A percentile compares a stretch with the other conserved stretches of the same genome.
Evolutionary conservation across 2,113 vertebrate species (phyloP).

Genomic region (Noturus placidus): DNA sequence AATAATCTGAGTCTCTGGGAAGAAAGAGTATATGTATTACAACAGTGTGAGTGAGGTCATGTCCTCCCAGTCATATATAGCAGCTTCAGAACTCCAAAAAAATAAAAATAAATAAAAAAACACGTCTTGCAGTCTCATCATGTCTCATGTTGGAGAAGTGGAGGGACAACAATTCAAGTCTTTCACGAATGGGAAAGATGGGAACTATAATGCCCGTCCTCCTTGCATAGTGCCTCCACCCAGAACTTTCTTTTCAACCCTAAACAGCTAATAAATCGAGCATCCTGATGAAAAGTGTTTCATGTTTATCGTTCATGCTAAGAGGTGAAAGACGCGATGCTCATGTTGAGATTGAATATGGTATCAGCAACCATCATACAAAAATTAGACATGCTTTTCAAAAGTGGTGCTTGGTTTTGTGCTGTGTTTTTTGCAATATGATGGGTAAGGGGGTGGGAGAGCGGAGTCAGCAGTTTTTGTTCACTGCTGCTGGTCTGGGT

Average conservation of each 20-base stretch:
- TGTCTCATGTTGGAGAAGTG: not conserved
- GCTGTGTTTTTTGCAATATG: not conserved
- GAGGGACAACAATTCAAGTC: not conserved
- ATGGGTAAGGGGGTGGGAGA: no score
- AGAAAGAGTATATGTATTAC: not conserved
- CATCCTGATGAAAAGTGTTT: not conserved
- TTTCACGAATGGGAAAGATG: constrained; percentile 12
- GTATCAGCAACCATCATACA: constrained; percentile 54
- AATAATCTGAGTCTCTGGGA: constrained; percentile 11
- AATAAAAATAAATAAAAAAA: not conserved
- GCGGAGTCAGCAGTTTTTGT: constrained; percentile 57
- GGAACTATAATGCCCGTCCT: constrained; percentile 57
- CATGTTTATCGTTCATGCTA: not conserved
- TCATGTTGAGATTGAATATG: constrained; percentile 72
- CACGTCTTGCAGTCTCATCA: not conserved
- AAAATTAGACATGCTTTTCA: constrained; percentile 51
- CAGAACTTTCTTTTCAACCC: constrained; percentile 27
- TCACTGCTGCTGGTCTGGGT: constrained; percentile 70
- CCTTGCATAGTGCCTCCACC: constrained; percentile 35
- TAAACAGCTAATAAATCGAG: not conserved
- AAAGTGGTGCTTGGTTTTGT: constrained; percentile 58
- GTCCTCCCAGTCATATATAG: constrained; percentile 49
- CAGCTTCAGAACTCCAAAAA: constrained; percentile 45
- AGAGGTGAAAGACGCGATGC: not conserved
- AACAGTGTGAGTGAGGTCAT: constrained; percentile 52